Conservation (phyloP, 2,113 vertebrate genomes). For the Perca schrenkii region DNA sequence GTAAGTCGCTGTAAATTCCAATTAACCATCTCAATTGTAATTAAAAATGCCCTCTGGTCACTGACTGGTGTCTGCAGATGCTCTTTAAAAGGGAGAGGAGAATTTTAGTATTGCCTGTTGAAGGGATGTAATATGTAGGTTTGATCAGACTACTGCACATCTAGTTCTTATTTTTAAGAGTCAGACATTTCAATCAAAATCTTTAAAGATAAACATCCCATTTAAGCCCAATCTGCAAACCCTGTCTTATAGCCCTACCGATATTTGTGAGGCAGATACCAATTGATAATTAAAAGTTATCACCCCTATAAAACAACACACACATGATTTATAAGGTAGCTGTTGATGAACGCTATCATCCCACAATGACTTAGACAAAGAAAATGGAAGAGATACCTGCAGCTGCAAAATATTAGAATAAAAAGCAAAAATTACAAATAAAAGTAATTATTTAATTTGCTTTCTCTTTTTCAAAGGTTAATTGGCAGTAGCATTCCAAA, state of each 20-base stretch:
- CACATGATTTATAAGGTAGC: neutral
- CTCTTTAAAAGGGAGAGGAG: neutral
- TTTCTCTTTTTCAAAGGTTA: neutral
- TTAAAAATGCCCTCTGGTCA: conserved; percentile 47
- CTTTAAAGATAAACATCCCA: conserved; percentile 8
- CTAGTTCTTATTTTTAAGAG: neutral
- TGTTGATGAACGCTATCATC: neutral
- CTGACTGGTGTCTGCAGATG: conserved; percentile 27
- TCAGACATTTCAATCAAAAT: neutral
- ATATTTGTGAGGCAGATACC: neutral
- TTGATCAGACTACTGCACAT: conserved; percentile 3
- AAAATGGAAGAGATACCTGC: neutral
- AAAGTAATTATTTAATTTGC: neutral
- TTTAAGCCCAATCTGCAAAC: neutral
- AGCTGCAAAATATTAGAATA: neutral
- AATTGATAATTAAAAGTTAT: neutral
- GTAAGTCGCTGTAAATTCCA: conserved; percentile 27
- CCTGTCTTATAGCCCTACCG: neutral
- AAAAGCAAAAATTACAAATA: neutral
- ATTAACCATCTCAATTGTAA: conserved; percentile 32
- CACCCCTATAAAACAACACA: neutral
- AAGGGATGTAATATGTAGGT: neutral
- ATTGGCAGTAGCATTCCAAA: neutral
- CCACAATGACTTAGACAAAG: neutral
- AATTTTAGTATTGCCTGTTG: neutral